Evolutionary conservation across 2,888 invertebrate genomes (phyloP).

Genomic region (Nymphalis polychloros): DNA sequence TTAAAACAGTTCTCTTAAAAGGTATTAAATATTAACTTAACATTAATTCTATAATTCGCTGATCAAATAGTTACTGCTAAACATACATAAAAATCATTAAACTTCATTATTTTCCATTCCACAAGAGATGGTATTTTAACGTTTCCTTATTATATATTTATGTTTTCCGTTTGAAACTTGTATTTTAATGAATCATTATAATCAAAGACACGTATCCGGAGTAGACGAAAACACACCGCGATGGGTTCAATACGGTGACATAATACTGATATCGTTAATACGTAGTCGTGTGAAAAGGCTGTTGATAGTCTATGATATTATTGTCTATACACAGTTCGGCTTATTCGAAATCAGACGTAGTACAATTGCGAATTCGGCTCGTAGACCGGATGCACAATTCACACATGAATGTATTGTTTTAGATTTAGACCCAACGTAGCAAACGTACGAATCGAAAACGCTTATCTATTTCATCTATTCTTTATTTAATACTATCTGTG

Average conservation of each 20-base stretch:
- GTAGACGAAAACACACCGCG: neutral
- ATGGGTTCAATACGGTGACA: neutral
- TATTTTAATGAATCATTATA: neutral
- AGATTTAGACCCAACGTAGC: constrained; percentile 25
- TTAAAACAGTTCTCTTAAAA: too few relatives aligned
- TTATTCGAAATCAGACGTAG: constrained; percentile 38
- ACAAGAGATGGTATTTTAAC: too few relatives aligned
- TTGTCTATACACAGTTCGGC: constrained; percentile 40
- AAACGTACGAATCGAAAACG: constrained; percentile 12
- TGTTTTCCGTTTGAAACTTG: too few relatives aligned
- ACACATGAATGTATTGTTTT: constrained; percentile 29
- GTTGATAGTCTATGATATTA: constrained; percentile 25
- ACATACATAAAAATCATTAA: too few relatives aligned
- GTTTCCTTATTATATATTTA: too few relatives aligned
- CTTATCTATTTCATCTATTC: constrained; percentile 8
- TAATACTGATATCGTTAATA: neutral
- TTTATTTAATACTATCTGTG: too few relatives aligned
- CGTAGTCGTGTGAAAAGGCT: neutral
- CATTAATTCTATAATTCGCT: too few relatives aligned
- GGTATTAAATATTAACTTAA: too few relatives aligned
- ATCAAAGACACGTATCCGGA: neutral
- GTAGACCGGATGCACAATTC: constrained; percentile 30
- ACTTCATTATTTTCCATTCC: too few relatives aligned
- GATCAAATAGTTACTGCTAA: too few relatives aligned
- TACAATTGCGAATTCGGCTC: constrained; percentile 19